Percentiles rank a stretch among this genome's conserved stretches.
These are phyloP conservation scores for Tachina grossa DNA, from an alignment of 2,888 invertebrate species.

Conservation along the genomic window DNA sequence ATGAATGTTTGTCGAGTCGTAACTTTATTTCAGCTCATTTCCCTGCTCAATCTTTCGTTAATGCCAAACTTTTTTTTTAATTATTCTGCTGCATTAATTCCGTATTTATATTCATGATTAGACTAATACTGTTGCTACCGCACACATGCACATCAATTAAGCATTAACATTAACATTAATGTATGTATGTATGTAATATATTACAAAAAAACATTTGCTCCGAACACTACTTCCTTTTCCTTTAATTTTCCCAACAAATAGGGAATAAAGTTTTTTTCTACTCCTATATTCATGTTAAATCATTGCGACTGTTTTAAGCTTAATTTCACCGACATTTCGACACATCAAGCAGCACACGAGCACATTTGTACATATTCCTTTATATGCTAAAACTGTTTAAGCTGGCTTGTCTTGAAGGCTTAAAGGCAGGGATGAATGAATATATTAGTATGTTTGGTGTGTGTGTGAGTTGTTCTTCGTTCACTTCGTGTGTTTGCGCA, in stretches of 20 bases:
- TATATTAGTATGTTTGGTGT: not conserved
- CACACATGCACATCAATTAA: not conserved
- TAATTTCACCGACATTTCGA: slow-evolving; percentile 7
- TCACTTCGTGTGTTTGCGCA: slow-evolving; percentile 1
- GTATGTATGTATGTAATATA: not conserved
- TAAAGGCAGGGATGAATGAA: slow-evolving; percentile 5
- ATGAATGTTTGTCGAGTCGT: not conserved
- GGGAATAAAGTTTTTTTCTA: not conserved
- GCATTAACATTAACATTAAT: not conserved
- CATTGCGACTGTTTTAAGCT: slow-evolving; percentile 9
- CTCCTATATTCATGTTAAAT: slow-evolving; percentile 26
- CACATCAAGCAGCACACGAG: not conserved
- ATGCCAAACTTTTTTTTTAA: slow-evolving; percentile 29
- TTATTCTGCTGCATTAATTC: slow-evolving; percentile 67
- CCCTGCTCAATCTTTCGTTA: not conserved
- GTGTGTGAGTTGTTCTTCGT: not conserved
- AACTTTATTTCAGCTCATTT: not conserved
- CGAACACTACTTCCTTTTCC: not conserved
- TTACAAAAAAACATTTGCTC: slow-evolving; percentile 29
- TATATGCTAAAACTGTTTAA: slow-evolving; percentile 10
- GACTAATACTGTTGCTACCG: not conserved
- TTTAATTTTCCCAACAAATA: slow-evolving; percentile 3
- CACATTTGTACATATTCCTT: not conserved
- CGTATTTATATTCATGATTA: slow-evolving; percentile 66
- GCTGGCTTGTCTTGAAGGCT: slow-evolving; percentile 22